Evolutionary conservation across 1,140 invertebrate species (phyloP), one percentile per base, ranked within the genome.

Genomic region (Sarcophaga bullata): DNA sequence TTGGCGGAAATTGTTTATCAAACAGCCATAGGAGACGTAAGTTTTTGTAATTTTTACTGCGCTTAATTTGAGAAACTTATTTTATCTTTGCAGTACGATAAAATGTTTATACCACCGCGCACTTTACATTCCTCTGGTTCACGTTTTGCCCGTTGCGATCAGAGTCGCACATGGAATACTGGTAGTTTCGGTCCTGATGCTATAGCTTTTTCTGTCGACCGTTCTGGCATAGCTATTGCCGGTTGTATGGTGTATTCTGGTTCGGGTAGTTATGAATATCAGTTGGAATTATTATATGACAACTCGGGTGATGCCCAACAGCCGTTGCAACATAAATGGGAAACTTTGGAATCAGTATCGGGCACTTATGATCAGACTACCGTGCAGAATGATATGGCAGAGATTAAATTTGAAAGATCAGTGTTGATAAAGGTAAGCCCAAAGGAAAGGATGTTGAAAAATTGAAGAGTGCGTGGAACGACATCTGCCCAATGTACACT

Each of bases 141-240:
- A 46, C 93, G 98, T 19, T 99, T 99, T 89, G 95, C 96, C 8
- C 93, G 97, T 80, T 95, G 96, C 10, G 98, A 97, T 90, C 94
- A 95, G 86, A 95, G 94, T 54, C 93, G 96, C 58, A 96, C 96
- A 3, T 99, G 98, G 98, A 98, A 99, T 87, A 98, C 97, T 3
- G 97, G 97, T 5, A 98, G 97, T 90, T 98, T 98, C 50, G 97
- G 97, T 37, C 97, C 98, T 0, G 98, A 99, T 91, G 98, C 98
- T 6, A 97, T 99, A 86, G 97, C 96, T 85, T 98, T 99, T 87
- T 94, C 94, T 17, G 98, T 99, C 8, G 98, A 99, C 91, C 92
- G 95, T 52, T 91, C 95, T 0, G 98, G 97, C 2, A 95, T 99
- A 80, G 93, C 95, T 48, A 94, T 99, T 52, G 95, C 95, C 54